These are phyloP conservation scores for Crematogaster levior DNA, from an alignment of 2,888 invertebrate species.

Conservation along the genomic window DNA sequence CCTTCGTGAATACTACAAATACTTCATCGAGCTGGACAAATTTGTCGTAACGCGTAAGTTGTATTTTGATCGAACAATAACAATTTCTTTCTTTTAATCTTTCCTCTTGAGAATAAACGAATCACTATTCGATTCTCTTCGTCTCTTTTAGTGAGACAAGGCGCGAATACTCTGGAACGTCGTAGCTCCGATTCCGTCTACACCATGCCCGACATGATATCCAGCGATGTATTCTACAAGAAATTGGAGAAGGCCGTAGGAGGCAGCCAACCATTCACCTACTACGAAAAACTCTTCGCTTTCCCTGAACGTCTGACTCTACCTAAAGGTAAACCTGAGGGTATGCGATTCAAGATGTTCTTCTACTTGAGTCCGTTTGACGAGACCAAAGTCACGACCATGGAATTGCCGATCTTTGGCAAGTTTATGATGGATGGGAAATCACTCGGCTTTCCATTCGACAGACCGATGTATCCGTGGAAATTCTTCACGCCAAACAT, in stretches of 20 bases:
- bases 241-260: slow-evolving; percentile 79
- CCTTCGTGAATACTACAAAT: slow-evolving; percentile 83
- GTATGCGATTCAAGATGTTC: slow-evolving; percentile 89
- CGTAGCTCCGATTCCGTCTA: slow-evolving; percentile 78
- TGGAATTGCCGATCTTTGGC: slow-evolving; percentile 86
- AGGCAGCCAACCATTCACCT: slow-evolving; percentile 81
- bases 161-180: slow-evolving; percentile 81
- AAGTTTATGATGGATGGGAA: slow-evolving; percentile 85
- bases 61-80: not conserved
- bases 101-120: not conserved
- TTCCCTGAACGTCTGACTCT: slow-evolving; percentile 88
- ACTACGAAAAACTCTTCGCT: slow-evolving; percentile 76
- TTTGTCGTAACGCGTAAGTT: slow-evolving; percentile 87
- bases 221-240: slow-evolving; percentile 79
- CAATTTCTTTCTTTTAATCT: not conserved
- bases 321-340: slow-evolving; percentile 89
- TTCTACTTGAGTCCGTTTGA: slow-evolving; percentile 88
- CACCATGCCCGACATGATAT: slow-evolving; percentile 75
- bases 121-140: not conserved
- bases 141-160: slow-evolving; percentile 79
- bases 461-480: slow-evolving; percentile 86
- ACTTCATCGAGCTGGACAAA: slow-evolving; percentile 89
- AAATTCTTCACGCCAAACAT: slow-evolving; percentile 88
- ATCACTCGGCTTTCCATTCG: slow-evolving; percentile 88
- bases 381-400: slow-evolving; percentile 85